Base-by-base conservation (phyloP, 2,797 vertebrate genomes). In the Nannoperca australis region DNA sequence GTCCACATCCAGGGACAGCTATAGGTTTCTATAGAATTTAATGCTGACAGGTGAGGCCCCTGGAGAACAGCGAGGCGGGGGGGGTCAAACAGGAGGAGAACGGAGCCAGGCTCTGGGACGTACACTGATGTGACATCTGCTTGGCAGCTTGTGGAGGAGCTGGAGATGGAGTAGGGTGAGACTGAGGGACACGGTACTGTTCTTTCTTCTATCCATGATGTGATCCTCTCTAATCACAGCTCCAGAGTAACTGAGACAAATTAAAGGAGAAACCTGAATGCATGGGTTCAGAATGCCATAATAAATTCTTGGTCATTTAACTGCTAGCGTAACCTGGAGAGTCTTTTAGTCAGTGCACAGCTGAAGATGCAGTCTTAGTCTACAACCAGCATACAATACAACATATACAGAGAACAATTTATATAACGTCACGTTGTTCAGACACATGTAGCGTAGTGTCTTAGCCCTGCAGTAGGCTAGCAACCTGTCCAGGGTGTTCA, bases 11-110 rank as follows among this genome's bases (percentile, higher is more conserved):
- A 76, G 65, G 69, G 64, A 80, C 76, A 53, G 32, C 44, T 81
- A 44, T 51, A 54, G 53, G 63, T 76, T 79, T 65, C 67, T 71
- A 71, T 76, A 54, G 73, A 76, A 68, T 58, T 44, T 55, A 38
- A 49, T 36, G 58, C 77, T 87, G 86, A 87, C 76, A 89, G 73
- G 81, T 88, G 77, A 86, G 72, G 78, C 62, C 78, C 62, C 76
- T 12, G 36, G 70, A 83, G 79, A 65, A 56, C 27, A 17, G 54
- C 1, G 6, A 59, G 73, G 70, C 47, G 59, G 49, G 14, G 36
- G 36, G 53, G 60, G 83, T 66, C 82, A 86, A 82, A 62, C 58
- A 84, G 83, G 63, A 51, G 66, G 73, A 71, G 60, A 55, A 54
- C 4, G 12, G 51, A 51, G 59, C 32, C 8, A 50, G 54, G 51